Conservation (phyloP, 1,140 invertebrate genomes). For the Philotrypesis tridentata region DNA sequence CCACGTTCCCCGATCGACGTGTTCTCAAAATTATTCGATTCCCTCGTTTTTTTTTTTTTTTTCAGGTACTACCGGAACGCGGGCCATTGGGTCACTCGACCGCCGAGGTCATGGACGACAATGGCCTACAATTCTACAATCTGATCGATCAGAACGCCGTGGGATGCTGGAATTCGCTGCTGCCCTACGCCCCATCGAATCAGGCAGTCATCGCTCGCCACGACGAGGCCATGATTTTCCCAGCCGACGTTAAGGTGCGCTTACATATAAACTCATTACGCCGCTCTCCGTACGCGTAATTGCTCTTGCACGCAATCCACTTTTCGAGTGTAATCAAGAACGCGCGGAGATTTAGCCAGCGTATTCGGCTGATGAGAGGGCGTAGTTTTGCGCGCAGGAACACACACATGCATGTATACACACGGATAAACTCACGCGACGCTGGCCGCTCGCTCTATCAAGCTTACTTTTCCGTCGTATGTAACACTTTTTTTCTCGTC, state of each 20-base stretch:
- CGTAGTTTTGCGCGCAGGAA: too few relatives aligned
- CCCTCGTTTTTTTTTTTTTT: background rate
- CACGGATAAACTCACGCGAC: background rate
- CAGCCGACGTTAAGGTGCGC: conserved; percentile 83
- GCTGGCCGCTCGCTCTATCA: too few relatives aligned
- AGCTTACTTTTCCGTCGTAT: background rate
- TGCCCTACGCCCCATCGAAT: conserved; percentile 79
- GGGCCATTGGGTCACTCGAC: conserved; percentile 82
- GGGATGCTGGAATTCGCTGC: conserved; percentile 84
- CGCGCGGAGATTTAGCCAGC: background rate
- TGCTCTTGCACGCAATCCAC: background rate
- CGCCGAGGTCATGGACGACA: conserved; percentile 81
- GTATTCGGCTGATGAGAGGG: background rate
- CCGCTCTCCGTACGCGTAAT: background rate
- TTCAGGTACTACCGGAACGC: conserved; percentile 75
- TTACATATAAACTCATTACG: background rate
- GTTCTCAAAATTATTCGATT: background rate
- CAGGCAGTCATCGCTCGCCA: conserved; percentile 84
- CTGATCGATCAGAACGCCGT: conserved; percentile 86
- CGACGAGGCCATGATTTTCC: conserved; percentile 84
- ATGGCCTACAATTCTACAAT: conserved; percentile 83
- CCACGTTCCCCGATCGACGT: too few relatives aligned
- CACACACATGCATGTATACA: background rate
- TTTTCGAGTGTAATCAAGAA: background rate
- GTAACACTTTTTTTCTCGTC: too few relatives aligned